Base-by-base conservation (phyloP, 2,113 vertebrate species). In the Lepus europaeus region DNA sequence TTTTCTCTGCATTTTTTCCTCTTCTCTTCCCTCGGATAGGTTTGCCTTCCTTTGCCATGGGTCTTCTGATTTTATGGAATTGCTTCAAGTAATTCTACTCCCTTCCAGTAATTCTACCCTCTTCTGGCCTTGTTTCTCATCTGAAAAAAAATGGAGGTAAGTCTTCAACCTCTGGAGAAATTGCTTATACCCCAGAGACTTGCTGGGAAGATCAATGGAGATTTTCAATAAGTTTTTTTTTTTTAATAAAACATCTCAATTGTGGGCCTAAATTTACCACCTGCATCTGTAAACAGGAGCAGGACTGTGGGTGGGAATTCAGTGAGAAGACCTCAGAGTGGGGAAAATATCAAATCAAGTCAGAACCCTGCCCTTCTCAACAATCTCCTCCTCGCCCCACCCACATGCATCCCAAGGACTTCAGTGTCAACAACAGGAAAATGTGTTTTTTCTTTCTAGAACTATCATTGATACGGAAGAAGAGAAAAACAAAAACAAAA, bases 401-500 rank as follows among this genome's bases (percentile, higher is more conserved):
- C 10, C 16, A 63, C 64, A 1, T 51, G 76, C 88, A 64, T 33
- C 82, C 63, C 45, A 36, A 36, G 33, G 45, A 73, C 14, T 70
- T 79, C 6, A 82, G 53, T 73, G 45, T 85, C 92, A 84, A 63
- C 87, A 83, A 17, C 36, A 74, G 16, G 20, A 91, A 82, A 49
- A 45, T 31, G 14, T n/a, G 51, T 63, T 53, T 85, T 85, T 36
- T 66, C 73, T 77, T 53, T 87, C 95, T 70, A 68, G 53, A 95
- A 25, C 25, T 59, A 85, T 95, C 80, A 11, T 69, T 91, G 79
- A 33, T 29, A 70, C 27, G 84, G 22, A 20, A 22, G 56, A 74
- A 70, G 25, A 86, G 31, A 66, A 79, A 66, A 29, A 23, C 22
- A n/a, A 31, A 49, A 39, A n/a, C 33, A 33, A 33, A 33, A 33